phyloP scores from a whole-genome alignment of 1,140 invertebrate genomes.

The Armadillidium nasatum region DNA sequence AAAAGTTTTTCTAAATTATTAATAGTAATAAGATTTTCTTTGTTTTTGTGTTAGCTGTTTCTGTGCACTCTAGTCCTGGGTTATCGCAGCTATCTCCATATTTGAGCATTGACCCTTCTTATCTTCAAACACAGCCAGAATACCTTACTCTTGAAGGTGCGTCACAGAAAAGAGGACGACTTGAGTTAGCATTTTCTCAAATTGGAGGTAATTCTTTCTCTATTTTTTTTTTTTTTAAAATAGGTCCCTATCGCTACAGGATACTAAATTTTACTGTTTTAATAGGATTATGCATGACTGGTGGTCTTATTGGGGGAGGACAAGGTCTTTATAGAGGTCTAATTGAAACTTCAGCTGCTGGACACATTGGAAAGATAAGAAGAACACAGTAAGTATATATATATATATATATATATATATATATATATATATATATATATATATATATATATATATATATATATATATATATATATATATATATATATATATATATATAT shows the following conservation, averaged over 20 bases:
- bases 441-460: too few species aligned
- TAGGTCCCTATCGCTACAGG: background rate
- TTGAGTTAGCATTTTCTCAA: constrained; percentile 86
- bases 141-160: constrained; percentile 88
- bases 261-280: background rate
- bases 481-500: too few species aligned
- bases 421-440: too few species aligned
- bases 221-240: constrained; percentile 10
- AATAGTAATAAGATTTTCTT: too few species aligned
- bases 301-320: constrained; percentile 75
- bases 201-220: constrained; percentile 63
- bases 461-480: too few species aligned
- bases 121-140: constrained; percentile 77
- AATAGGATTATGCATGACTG: constrained; percentile 69
- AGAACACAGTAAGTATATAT: constrained; percentile 94
- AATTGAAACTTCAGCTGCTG: constrained; percentile 72
- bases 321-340: constrained; percentile 80
- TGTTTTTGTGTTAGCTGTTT: background rate
- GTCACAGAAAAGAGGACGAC: constrained; percentile 70
- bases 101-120: constrained; percentile 83
- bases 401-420: constrained; percentile 51
- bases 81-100: constrained; percentile 69
- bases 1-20: too few species aligned
- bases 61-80: constrained; percentile 32
- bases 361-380: constrained; percentile 79